Evolutionary conservation across 2,113 vertebrate genomes (phyloP), one percentile per base, ranked within the genome.

Genomic region (Scolopax mira): DNA sequence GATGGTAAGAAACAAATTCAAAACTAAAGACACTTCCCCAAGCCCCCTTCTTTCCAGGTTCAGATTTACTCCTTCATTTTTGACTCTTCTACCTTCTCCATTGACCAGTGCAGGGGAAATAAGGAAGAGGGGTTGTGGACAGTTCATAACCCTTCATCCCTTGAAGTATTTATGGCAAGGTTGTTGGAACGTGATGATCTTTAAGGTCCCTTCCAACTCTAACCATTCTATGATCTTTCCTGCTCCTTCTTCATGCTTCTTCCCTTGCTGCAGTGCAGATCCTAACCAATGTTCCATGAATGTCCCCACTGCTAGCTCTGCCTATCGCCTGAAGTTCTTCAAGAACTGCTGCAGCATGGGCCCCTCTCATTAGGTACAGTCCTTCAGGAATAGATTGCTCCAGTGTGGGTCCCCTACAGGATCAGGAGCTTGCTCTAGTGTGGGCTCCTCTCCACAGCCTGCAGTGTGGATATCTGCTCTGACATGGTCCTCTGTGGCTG

Each of bases 201-300:
- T 48, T 48, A 48, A 48, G 46, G 46, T 48, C 46, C 46, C 46
- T 48, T 48, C 46, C 21, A 48, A 48, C 46, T 22, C 10, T 22
- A 48, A 22, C 46, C 21, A 22, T 48, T 48, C 42, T 44, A 11
- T 22, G 46, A 23, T 48, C 33, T 80, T 33, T 70, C 11, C 13
- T 9, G 11, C 14, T 58, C 42, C 7, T 39, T 42, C 25, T 15
- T 49, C 6, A 4, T 1, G 1, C 7, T 41, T 62, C 55, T 39
- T 15, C 21, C 9, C 4, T 19, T 46, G 27, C 35, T 51, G 21
- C 19, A n/a, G 4, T 0, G 0, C 33, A 15, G 25, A 3, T 3
- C 24, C 6, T 52, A 69, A 79, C 57, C 33, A 54, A 54, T 31
- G 31, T 31, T 70, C 62, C 23, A 25, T 6, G 5, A n/a, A 21